Evolutionary conservation across 2,113 vertebrate species (phyloP).

Genomic region (Eleginops maclovinus): DNA sequence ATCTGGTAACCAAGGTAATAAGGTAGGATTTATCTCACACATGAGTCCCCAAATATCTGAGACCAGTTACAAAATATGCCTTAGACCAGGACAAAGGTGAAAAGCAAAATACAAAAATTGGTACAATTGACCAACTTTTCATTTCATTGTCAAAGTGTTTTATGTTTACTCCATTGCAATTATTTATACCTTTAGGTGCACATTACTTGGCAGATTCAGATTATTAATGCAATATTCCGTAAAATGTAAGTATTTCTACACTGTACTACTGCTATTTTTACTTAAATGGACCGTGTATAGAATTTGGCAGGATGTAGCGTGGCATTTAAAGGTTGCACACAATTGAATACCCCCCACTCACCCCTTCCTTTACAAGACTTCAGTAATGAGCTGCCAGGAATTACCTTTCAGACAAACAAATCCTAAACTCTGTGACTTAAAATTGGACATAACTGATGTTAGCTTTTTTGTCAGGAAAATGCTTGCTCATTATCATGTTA

Average conservation of each 20-base stretch:
- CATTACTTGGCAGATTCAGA: no score
- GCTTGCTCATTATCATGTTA: neutral
- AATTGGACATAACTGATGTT: neutral
- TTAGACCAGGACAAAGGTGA: neutral
- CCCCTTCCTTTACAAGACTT: no score
- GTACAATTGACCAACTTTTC: no score
- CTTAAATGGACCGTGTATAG: no score
- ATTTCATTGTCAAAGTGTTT: no score
- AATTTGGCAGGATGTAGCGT: no score
- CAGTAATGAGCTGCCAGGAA: neutral
- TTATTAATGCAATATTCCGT: no score
- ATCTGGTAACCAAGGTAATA: neutral
- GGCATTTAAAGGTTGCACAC: no score
- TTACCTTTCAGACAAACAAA: neutral
- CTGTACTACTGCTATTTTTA: neutral
- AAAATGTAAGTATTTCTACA: neutral
- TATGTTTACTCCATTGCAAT: no score
- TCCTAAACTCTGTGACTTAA: neutral
- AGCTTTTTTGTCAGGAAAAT: neutral
- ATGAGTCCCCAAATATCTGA: neutral
- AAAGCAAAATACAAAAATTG: no score
- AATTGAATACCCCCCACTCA: no score
- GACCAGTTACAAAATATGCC: neutral
- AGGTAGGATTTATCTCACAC: neutral
- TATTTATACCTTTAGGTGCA: no score